Evolutionary conservation across 2,797 vertebrate genomes (phyloP).

Genomic region (Chaetodon trifasciatus): DNA sequence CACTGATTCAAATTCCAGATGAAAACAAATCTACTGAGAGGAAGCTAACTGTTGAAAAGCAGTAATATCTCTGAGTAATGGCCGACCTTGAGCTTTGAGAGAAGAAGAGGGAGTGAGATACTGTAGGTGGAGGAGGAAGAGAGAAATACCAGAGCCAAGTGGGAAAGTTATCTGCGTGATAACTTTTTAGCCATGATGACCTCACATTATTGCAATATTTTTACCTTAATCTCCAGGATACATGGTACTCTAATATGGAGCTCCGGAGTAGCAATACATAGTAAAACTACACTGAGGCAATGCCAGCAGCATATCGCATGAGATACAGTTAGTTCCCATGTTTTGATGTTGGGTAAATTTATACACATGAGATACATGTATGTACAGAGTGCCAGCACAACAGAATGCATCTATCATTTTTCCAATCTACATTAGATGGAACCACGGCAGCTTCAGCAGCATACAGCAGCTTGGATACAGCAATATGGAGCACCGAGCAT

Average conservation of each 20-base stretch:
- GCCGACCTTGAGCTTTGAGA: conserved; percentile 37
- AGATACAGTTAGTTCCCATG: too few species aligned
- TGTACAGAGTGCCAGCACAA: too few species aligned
- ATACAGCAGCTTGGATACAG: too few species aligned
- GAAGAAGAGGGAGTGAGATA: background rate
- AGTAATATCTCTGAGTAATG: conserved; percentile 26
- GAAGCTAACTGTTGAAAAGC: conserved; percentile 26
- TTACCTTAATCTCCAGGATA: background rate
- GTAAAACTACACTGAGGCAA: too few species aligned
- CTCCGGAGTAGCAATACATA: too few species aligned
- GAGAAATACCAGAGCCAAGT: background rate
- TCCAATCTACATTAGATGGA: too few species aligned
- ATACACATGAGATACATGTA: too few species aligned
- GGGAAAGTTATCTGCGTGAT: background rate
- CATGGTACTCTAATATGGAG: background rate
- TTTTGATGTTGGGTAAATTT: too few species aligned
- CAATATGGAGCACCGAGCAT: too few species aligned
- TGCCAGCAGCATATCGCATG: too few species aligned
- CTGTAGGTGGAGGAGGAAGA: background rate
- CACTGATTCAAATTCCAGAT: conserved; percentile 55
- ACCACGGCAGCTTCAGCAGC: too few species aligned
- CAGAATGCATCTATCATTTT: too few species aligned
- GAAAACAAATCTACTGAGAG: conserved; percentile 32
- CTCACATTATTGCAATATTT: background rate
- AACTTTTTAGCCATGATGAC: background rate